Conservation (phyloP, 2,888 invertebrate species). For the Orthosia cruda region DNA sequence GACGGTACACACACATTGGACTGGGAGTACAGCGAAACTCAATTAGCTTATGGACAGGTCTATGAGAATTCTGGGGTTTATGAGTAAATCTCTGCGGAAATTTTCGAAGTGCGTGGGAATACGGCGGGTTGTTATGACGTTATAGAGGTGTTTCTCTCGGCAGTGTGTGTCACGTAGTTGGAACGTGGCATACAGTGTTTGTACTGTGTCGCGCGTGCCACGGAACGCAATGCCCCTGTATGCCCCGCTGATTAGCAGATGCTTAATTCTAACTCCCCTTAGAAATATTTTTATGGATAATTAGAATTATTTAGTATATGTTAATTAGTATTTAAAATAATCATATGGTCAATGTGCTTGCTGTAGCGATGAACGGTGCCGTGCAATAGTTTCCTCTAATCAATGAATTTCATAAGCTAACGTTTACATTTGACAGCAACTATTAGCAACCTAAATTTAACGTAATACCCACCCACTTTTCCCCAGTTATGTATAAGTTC, state of each 20-base stretch:
- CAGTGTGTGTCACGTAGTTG: conserved; percentile 42
- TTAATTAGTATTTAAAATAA: too few species aligned
- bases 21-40: conserved; percentile 46
- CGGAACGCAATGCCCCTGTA: too few species aligned
- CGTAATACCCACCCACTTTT: too few species aligned
- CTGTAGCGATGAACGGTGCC: conserved; percentile 57
- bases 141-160: conserved; percentile 36
- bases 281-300: too few species aligned
- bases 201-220: too few species aligned
- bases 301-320: too few species aligned
- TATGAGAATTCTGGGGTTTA: conserved; percentile 51
- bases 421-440: conserved; percentile 46
- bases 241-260: too few species aligned
- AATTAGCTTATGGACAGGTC: conserved; percentile 61
- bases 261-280: too few species aligned
- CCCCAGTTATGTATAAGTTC: too few species aligned
- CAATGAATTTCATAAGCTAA: conserved; percentile 45
- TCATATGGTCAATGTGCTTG: too few species aligned
- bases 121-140: conserved; percentile 43
- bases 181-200: too few species aligned
- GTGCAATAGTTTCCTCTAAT: conserved; percentile 42
- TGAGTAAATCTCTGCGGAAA: conserved; percentile 61
- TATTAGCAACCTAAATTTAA: conserved; percentile 18
- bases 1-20: conserved; percentile 32
- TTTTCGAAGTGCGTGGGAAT: conserved; percentile 49